Evolutionary conservation across 2,113 vertebrate genomes (phyloP).

Genomic region (Ophiodon elongatus): DNA sequence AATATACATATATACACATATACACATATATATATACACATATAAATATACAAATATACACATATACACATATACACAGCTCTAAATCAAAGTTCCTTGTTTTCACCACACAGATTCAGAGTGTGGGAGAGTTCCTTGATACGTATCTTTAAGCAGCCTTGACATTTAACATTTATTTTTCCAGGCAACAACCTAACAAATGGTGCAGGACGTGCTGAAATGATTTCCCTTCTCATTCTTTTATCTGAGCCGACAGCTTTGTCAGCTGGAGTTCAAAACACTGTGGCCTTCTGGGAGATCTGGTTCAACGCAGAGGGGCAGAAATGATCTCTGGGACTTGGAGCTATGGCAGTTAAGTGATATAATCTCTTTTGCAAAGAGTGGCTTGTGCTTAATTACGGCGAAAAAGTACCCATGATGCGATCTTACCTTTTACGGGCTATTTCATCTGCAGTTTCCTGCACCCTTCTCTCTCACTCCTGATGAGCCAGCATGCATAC

Average conservation of each 20-base stretch:
- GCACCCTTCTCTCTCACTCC: constrained; percentile 20
- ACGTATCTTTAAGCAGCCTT: constrained; percentile 75
- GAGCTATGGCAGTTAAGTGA: constrained; percentile 69
- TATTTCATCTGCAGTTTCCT: constrained; percentile 78
- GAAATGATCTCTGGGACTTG: constrained; percentile 70
- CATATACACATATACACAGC: too few species aligned
- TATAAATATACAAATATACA: too few species aligned
- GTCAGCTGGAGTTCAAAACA: constrained; percentile 81
- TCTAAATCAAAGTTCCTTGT: constrained; percentile 44
- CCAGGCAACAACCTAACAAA: constrained; percentile 76
- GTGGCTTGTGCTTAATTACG: constrained; percentile 78
- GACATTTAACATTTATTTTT: constrained; percentile 81
- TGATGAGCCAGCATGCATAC: constrained; percentile 51
- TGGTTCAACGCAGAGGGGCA: constrained; percentile 63
- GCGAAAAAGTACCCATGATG: constrained; percentile 82
- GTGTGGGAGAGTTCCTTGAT: constrained; percentile 85
- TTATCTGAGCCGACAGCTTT: constrained; percentile 77
- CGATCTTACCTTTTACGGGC: constrained; percentile 77
- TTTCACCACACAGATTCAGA: constrained; percentile 43
- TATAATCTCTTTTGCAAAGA: constrained; percentile 79
- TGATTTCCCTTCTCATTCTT: constrained; percentile 69
- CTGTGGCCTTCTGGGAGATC: constrained; percentile 73
- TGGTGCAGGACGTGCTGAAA: constrained; percentile 78
- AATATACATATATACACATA: too few species aligned
- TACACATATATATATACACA: too few species aligned